Percentiles rank a stretch among this genome's conserved stretches.
Conservation (phyloP, 2,888 invertebrate species). For the Drosophila borealis region DNA sequence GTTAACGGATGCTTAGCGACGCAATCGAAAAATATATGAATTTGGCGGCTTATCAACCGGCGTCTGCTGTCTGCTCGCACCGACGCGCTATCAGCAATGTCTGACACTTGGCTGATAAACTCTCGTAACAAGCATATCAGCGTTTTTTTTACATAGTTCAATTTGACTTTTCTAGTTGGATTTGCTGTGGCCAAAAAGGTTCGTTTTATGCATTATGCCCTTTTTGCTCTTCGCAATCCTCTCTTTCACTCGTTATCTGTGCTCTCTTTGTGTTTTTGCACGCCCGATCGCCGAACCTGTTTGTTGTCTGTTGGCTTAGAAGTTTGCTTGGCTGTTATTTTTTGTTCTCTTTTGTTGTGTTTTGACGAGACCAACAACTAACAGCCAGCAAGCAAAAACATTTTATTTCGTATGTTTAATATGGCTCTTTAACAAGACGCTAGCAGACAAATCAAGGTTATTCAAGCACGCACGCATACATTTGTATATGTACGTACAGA, state of each 20-base stretch:
- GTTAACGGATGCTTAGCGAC: conserved; percentile 48
- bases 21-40: neutral
- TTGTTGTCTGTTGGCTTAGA: conserved; percentile 24
- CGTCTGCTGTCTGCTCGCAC: conserved; percentile 19
- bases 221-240: neutral
- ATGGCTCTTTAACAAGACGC: conserved; percentile 5
- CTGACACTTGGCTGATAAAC: conserved; percentile 55
- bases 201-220: conserved; percentile 2
- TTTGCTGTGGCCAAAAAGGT: conserved; percentile 6
- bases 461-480: conserved; percentile 15
- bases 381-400: conserved; percentile 16
- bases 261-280: conserved; percentile 52
- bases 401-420: conserved; percentile 7
- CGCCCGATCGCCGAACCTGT: conserved; percentile 45
- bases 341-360: conserved; percentile 21
- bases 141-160: conserved; percentile 33
- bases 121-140: conserved; percentile 21
- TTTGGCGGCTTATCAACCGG: conserved; percentile 43
- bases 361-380: conserved; percentile 9
- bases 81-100: conserved; percentile 44
- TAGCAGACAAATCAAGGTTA: conserved; percentile 61
- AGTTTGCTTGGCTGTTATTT: conserved; percentile 35
- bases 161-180: conserved; percentile 27
- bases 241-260: conserved; percentile 4
- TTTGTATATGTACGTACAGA: neutral